Evolutionary conservation across 2,888 invertebrate genomes (phyloP).

Genomic region (Linnaemya tessellans): DNA sequence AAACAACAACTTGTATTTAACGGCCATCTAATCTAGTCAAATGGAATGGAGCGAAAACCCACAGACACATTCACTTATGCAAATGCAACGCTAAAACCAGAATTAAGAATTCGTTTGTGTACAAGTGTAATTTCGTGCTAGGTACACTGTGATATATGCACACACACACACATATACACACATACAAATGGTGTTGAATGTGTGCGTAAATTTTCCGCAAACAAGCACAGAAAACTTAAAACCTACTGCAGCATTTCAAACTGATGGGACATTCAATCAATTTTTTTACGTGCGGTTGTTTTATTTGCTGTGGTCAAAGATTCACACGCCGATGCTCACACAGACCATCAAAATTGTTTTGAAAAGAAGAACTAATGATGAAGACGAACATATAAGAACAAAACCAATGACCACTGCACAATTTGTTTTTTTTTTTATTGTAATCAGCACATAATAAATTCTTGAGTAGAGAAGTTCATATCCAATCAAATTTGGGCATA

Average conservation of each 20-base stretch:
- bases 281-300: constrained; percentile 69
- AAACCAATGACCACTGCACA: constrained; percentile 47
- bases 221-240: constrained; percentile 63
- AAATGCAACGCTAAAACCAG: constrained; percentile 8
- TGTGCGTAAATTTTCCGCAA: constrained; percentile 54
- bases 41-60: constrained; percentile 58
- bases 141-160: background rate
- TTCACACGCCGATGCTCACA: background rate
- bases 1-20: constrained; percentile 61
- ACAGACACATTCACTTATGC: constrained; percentile 48
- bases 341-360: background rate
- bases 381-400: constrained; percentile 15
- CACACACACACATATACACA: too few species aligned
- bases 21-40: constrained; percentile 64
- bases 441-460: constrained; percentile 40
- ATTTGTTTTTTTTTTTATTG: constrained; percentile 44
- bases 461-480: constrained; percentile 36
- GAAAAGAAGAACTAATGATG: background rate
- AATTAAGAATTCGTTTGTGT: constrained; percentile 4
- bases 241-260: constrained; percentile 66
- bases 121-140: constrained; percentile 43
- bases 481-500: constrained; percentile 2
- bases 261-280: constrained; percentile 65
- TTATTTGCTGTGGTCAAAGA: constrained; percentile 58
- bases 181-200: background rate